Base-by-base conservation (phyloP, 2,888 invertebrate genomes). In the Antheraea assamensis region DNA sequence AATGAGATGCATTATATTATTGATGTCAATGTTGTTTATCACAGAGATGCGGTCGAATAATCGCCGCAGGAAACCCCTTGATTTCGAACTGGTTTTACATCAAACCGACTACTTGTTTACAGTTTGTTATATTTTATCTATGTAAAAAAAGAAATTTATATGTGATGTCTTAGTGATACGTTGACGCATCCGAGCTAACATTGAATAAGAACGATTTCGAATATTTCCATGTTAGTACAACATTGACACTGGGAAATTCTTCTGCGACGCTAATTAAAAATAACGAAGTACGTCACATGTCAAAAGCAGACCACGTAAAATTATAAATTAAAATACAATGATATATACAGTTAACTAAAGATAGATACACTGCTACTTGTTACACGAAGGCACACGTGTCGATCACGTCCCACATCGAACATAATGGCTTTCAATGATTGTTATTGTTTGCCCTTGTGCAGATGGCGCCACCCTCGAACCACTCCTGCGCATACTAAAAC, bases 1-100 rank as follows among this genome's bases (percentile, higher is more conserved):
- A 68, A 68, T 68, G 68, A 68, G 68, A 68, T 68, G 68, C 35
- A 35, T 68, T 68, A n/a, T 35, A 35, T 15, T 35, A 68, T 30
- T 21, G 35, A n/a, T 35, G 31, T 64, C 61, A 64, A 64, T 64
- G 61, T 64, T 61, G 61, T 61, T 61, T 61, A 24, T 27, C 61
- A 61, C 27, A 61, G 61, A 30, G 27, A 30, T 30, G 27, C 17
- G 5, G 61, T 30, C 30, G 30, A 13, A 64, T 64, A 64, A 15
- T 30, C 61, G 17, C 61, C 17, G 17, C 30, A 30, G 19, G 61
- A 30, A 64, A 30, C 27, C 30, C 58, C 17, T 30, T 17, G 27
- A 17, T 64, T 30, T 27, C 61, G 61, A 30, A 64, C 61, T 64
- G 61, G 61, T 64, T 64, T 64, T 0, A 64, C 17, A 30, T 64